Conservation (phyloP, 2,113 vertebrate species). For the Bambusicola thoracicus region DNA sequence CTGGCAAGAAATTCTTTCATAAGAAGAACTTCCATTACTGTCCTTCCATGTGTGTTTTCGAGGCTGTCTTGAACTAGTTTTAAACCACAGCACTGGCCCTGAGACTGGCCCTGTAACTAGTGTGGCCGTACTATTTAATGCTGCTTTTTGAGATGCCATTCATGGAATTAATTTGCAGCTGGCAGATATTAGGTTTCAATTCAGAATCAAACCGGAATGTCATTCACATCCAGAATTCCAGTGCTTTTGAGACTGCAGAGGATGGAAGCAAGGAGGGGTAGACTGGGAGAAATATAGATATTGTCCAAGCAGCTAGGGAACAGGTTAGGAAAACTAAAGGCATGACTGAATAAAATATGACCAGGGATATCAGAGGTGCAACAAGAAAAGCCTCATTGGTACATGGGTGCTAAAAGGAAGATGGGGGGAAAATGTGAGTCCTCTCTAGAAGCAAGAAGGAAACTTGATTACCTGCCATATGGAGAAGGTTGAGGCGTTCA, state of each 20-base stretch:
- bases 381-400: no score
- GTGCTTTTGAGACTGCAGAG: background rate
- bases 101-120: background rate
- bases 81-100: fast-evolving
- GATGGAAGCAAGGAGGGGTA: no score
- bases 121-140: background rate
- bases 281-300: no score
- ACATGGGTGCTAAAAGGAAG: no score
- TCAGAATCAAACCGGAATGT: background rate
- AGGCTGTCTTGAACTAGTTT: background rate
- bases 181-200: background rate
- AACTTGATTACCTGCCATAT: no score
- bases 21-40: background rate
- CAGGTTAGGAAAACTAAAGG: no score
- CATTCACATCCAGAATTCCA: fast-evolving
- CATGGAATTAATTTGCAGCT: background rate
- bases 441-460: no score
- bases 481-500: no score
- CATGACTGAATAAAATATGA: no score
- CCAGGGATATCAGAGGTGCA: no score
- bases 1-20: background rate
- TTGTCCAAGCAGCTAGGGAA: no score
- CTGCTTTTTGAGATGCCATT: background rate
- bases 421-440: no score
- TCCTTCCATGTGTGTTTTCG: background rate